These are phyloP conservation scores for Trachelipus rathkii DNA, from an alignment of 1,140 invertebrate species.

Conservation along the genomic window DNA sequence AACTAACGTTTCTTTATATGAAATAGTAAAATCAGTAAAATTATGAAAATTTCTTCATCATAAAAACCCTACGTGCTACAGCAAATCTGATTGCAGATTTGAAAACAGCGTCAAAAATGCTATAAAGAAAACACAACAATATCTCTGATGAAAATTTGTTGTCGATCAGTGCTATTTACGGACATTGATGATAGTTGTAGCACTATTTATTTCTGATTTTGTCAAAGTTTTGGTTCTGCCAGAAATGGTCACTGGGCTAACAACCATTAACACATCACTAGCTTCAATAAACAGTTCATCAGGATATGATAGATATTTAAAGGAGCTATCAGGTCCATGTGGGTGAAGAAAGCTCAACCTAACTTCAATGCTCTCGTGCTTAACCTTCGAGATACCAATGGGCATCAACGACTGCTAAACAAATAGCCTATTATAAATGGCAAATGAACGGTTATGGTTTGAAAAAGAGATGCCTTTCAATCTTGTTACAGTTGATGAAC, in stretches of 20 bases:
- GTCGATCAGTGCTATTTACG: too few relatives aligned
- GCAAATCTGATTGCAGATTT: too few relatives aligned
- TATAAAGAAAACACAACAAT: too few relatives aligned
- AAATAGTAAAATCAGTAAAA: too few relatives aligned
- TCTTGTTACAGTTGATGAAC: not conserved
- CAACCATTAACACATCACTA: not conserved
- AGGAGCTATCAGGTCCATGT: not conserved
- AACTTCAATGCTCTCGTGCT: constrained; percentile 4
- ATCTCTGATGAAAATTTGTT: too few relatives aligned
- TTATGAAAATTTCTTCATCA: too few relatives aligned
- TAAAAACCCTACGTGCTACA: too few relatives aligned
- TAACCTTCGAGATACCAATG: not conserved
- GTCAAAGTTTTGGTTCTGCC: not conserved
- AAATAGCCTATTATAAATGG: not conserved
- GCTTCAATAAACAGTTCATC: not conserved
- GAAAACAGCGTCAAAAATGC: too few relatives aligned
- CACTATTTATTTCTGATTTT: not conserved
- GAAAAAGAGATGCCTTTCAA: constrained; percentile 1
- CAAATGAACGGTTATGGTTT: not conserved
- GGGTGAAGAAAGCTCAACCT: not conserved
- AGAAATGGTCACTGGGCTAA: not conserved
- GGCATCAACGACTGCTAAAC: not conserved
- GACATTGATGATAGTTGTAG: too few relatives aligned
- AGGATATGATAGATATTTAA: not conserved
- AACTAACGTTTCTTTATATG: too few relatives aligned